Conservation (phyloP, 2,888 invertebrate genomes). For the Sinohyriopsis cumingii region DNA sequence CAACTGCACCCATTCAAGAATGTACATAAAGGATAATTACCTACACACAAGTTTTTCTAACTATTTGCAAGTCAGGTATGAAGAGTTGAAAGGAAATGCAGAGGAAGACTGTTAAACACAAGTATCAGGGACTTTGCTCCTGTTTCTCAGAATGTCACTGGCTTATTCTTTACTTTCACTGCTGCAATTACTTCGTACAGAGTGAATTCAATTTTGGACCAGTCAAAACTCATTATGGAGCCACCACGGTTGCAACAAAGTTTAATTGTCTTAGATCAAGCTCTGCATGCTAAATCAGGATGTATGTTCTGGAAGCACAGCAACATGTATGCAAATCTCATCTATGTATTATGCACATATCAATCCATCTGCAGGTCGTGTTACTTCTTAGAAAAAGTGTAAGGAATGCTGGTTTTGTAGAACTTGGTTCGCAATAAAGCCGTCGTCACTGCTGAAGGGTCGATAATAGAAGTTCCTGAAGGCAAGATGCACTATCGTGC, state of each 20-base stretch:
- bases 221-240: neutral
- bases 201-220: neutral
- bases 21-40: too few species aligned
- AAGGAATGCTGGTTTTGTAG: neutral
- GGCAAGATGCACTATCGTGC: too few species aligned
- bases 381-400: conserved; percentile 9
- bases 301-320: conserved; percentile 8
- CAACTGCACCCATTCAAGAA: too few species aligned
- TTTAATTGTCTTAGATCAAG: conserved; percentile 15
- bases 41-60: too few species aligned
- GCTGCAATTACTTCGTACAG: conserved; percentile 1
- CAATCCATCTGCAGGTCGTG: conserved; percentile 18
- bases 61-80: too few species aligned
- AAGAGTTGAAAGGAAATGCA: neutral
- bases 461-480: too few species aligned
- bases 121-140: neutral
- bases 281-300: conserved; percentile 17
- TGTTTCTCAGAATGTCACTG: conserved; percentile 2
- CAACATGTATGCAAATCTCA: neutral
- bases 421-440: neutral
- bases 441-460: too few species aligned
- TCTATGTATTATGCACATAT: conserved; percentile 15
- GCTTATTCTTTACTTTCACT: neutral
- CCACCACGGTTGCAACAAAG: neutral
- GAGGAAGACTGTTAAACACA: conserved; percentile 1